Conservation (phyloP, 2,888 invertebrate genomes). For the Andrena trimmerana region DNA sequence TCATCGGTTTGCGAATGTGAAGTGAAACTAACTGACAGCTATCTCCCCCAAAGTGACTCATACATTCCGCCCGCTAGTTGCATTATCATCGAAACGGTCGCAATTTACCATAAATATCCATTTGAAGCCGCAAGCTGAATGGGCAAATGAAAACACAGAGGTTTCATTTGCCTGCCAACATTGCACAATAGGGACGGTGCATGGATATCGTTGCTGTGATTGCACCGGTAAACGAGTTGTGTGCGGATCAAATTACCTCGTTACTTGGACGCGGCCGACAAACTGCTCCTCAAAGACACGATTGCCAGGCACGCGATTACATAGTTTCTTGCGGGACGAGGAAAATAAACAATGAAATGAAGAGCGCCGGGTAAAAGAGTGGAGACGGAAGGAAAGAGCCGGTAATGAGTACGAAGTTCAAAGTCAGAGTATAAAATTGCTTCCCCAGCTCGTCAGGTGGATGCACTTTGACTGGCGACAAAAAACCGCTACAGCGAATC, state of each 20-base stretch:
- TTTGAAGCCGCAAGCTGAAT: background rate
- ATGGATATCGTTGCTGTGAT: background rate
- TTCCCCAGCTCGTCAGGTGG: background rate
- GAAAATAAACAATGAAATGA: background rate
- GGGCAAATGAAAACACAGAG: background rate
- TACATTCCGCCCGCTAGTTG: background rate
- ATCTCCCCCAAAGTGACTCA: no score
- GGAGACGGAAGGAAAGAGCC: background rate
- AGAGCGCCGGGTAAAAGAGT: background rate
- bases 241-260: background rate
- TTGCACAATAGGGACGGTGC: background rate
- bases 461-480: conserved; percentile 15
- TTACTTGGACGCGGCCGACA: background rate
- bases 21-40: no score
- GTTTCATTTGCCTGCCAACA: background rate
- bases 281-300: background rate
- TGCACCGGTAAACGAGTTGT: background rate
- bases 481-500: conserved; percentile 29
- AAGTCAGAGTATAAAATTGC: conserved; percentile 24
- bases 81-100: background rate
- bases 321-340: background rate
- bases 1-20: no score
- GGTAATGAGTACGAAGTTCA: background rate
- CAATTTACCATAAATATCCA: background rate
- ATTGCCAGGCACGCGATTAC: background rate